These are phyloP conservation scores for Drosophila kanekoi DNA, from an alignment of 2,888 invertebrate genomes.

Conservation along the genomic window DNA sequence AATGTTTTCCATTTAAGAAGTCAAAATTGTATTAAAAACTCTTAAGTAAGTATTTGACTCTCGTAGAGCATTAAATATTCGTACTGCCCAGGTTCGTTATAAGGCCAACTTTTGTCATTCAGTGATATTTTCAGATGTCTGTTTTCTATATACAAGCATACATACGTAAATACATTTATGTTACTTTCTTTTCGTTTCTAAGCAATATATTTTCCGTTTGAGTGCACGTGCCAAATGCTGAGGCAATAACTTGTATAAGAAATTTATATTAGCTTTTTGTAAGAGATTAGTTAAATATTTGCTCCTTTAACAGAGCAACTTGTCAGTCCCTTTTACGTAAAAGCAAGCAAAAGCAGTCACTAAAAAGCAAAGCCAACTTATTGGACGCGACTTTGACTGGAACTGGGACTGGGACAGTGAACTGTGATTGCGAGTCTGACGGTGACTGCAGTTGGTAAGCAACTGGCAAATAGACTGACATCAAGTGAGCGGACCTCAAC, in stretches of 20 bases:
- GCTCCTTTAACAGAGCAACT: slow-evolving; percentile 19
- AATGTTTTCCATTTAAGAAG: too few relatives aligned
- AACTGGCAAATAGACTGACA: slow-evolving; percentile 41
- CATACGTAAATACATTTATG: neutral
- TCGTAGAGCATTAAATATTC: neutral
- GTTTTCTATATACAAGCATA: neutral
- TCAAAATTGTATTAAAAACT: too few relatives aligned
- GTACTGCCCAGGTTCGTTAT: neutral
- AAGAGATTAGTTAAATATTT: slow-evolving; percentile 56
- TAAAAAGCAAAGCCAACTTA: slow-evolving; percentile 34
- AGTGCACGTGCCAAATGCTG: slow-evolving; percentile 69
- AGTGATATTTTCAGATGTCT: slow-evolving; percentile 13
- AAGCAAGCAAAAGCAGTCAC: slow-evolving; percentile 10
- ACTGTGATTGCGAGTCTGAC: slow-evolving; percentile 2
- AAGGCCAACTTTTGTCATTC: slow-evolving; percentile 9
- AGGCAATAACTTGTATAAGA: slow-evolving; percentile 67
- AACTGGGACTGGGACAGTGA: neutral
- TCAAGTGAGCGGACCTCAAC: slow-evolving; percentile 10
- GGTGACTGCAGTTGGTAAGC: slow-evolving; percentile 15
- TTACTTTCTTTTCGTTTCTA: neutral
- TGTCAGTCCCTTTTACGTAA: slow-evolving; percentile 1
- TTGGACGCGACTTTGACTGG: slow-evolving; percentile 27
- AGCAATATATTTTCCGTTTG: slow-evolving; percentile 61
- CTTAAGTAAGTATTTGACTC: neutral
- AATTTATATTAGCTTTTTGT: slow-evolving; percentile 66